These are phyloP conservation scores for Heteronetta atricapilla DNA, from an alignment of 2,113 vertebrate species.

Conservation along the genomic window DNA sequence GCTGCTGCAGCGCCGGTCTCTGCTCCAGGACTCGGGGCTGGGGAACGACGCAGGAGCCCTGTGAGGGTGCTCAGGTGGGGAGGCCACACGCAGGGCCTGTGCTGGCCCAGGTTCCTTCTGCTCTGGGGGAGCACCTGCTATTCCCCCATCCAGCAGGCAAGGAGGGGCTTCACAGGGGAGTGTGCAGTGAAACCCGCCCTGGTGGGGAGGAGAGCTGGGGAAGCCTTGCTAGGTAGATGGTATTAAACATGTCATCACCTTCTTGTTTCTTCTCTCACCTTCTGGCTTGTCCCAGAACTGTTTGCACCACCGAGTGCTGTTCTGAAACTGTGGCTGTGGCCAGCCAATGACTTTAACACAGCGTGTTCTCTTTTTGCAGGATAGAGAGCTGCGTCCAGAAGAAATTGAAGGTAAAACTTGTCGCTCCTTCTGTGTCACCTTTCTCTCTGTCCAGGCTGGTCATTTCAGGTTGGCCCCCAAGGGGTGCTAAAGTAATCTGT, in stretches of 20 bases:
- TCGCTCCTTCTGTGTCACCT: neutral
- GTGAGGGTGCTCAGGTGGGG: neutral
- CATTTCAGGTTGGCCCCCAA: neutral
- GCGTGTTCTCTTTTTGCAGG: slow-evolving; percentile 80
- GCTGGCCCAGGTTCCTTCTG: neutral
- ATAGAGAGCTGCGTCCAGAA: slow-evolving; percentile 93
- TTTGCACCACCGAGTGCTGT: neutral
- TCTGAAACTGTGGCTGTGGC: neutral
- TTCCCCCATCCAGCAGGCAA: neutral
- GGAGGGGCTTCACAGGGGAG: neutral
- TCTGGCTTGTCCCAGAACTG: slow-evolving; percentile 21
- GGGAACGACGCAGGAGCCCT: neutral
- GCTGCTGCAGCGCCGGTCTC: neutral
- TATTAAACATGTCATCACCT: slow-evolving; percentile 74
- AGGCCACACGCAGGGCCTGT: neutral
- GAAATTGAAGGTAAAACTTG: slow-evolving; percentile 91
- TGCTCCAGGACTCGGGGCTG: neutral
- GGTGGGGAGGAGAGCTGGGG: neutral
- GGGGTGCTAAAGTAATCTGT: neutral
- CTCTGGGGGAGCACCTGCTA: neutral
- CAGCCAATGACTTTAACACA: neutral
- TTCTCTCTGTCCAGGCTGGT: neutral
- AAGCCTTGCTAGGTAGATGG: slow-evolving; percentile 24
- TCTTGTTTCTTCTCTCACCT: slow-evolving; percentile 66
- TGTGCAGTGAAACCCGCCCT: neutral